Evolutionary conservation across 37 sponge, comb jelly and placozoan genomes (phyloP), one percentile per base, ranked within the genome.

Genomic region (Bolinopsis microptera): DNA sequence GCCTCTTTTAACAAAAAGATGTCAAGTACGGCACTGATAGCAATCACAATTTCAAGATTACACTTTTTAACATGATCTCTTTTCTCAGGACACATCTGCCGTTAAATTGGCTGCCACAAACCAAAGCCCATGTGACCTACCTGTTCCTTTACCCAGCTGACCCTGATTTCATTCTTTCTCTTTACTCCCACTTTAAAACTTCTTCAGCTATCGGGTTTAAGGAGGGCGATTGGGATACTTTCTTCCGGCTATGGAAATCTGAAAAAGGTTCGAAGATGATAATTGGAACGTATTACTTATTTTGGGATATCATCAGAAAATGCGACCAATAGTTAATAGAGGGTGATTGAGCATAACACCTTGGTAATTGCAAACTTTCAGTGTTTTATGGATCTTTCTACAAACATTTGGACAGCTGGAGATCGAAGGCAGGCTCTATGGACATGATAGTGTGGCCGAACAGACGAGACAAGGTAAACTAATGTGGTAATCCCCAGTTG

Each of bases 311-410:
- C n/a, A n/a, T n/a, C n/a, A n/a, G n/a, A n/a, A n/a, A n/a, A n/a
- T n/a, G n/a, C n/a, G n/a, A n/a, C n/a, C n/a, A n/a, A n/a, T n/a
- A n/a, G n/a, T n/a, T n/a, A n/a, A n/a, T n/a, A n/a, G n/a, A n/a
- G n/a, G n/a, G n/a, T n/a, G n/a, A n/a, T n/a, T n/a, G n/a, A n/a
- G n/a, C n/a, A n/a, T n/a, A n/a, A n/a, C n/a, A n/a, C n/a, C n/a
- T n/a, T n/a, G n/a, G n/a, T n/a, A n/a, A n/a, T n/a, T n/a, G n/a
- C n/a, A n/a, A n/a, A n/a, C n/a, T 72, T 72, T 5, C 32, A 72
- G 90, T 86, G 61, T 86, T 86, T 38, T 86, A 86, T 27, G 90
- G 90, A 13, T 86, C 90, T 26, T 86, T 86, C 61, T 41, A 39
- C 31, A 22, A n/a, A 1, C 90, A 86, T 38, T n/a, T 38, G 61